phyloP scores from a whole-genome alignment of 2,113 vertebrate species.

The Macrotus californicus region DNA sequence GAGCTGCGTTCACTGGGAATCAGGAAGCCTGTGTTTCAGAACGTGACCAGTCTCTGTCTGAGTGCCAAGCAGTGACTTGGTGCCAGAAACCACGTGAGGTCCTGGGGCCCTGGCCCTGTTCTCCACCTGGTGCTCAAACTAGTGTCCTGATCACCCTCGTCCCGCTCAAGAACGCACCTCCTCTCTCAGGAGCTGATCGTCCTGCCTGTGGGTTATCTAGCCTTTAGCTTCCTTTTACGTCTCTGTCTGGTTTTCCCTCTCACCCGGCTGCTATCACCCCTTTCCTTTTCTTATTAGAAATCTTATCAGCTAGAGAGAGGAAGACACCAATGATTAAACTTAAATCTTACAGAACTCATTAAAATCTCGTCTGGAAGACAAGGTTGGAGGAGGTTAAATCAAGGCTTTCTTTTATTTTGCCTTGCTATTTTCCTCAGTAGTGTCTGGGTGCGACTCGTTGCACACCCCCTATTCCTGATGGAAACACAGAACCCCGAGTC shows the following conservation, averaged over 20 bases:
- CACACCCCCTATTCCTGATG: not conserved
- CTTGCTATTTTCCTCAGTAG: not conserved
- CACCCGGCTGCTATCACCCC: not conserved
- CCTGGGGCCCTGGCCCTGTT: not conserved
- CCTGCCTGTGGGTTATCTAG: not conserved
- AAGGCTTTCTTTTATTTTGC: not conserved
- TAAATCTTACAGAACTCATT: not conserved
- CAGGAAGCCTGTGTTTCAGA: not conserved
- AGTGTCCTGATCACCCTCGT: rapidly evolving
- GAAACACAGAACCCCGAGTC: not conserved
- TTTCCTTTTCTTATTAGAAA: not conserved
- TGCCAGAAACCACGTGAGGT: not conserved
- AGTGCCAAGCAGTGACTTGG: not conserved
- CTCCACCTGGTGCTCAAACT: no score
- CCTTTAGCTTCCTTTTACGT: not conserved
- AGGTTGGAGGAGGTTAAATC: not conserved
- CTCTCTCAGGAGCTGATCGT: not conserved
- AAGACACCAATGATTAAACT: not conserved
- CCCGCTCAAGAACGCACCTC: not conserved
- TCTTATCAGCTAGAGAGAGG: not conserved
- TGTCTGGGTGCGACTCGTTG: not conserved
- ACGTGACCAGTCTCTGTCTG: not conserved
- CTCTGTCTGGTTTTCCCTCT: not conserved
- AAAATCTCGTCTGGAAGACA: not conserved
- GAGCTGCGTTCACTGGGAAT: no score